Evolutionary conservation across 2,113 vertebrate genomes (phyloP), one percentile per base, ranked within the genome.

Genomic region (Maccullochella peelii): DNA sequence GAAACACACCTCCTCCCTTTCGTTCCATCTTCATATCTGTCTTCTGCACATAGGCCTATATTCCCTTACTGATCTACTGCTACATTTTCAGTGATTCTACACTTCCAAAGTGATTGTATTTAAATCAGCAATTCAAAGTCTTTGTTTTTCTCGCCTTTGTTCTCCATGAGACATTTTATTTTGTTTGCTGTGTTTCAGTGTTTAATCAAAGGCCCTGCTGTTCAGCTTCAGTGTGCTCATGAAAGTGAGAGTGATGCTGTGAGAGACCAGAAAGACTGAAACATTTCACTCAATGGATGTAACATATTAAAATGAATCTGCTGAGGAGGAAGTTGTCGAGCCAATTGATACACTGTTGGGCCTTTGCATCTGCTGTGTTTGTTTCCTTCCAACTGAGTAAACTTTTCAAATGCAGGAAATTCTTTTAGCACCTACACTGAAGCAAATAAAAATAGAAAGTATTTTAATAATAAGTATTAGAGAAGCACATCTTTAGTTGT

Each of bases 171-270:
- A 72, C 30, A 77, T 67, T 69, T 59, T 8, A 55, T 10, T 54
- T 55, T 62, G 30, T 80, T 25, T 77, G 38, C 42, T 69, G 30
- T 47, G 33, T 61, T 68, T 38, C 47, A 73, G 6, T 65, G 40
- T 80, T 55, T 78, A 74, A 81, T 87, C 68, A 82, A 73, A 90
- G 61, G 11, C n/a, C 15, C 36, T 78, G 58, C 50, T 88, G 80
- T 59, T 85, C 54, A 44, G 33, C 33, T 33, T 77, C 33, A 55
- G 14, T 36, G 33, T 58, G 30, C 16, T 20, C 49, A 50, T 20
- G 49, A 50, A 47, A 47, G 15, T 4, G 6, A 55, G 69, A 61
- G 20, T 21, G 47, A 44, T 14, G 76, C 36, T 44, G 52, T 47
- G 57, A 25, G 42, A 44, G 38, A 49, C 2, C 36, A 69, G 25